Percentiles rank a stretch among this genome's conserved stretches.
These are phyloP conservation scores for Chondrosia reniformis DNA, from an alignment of 37 sponge, comb jelly and placozoan genomes.

Conservation along the genomic window DNA sequence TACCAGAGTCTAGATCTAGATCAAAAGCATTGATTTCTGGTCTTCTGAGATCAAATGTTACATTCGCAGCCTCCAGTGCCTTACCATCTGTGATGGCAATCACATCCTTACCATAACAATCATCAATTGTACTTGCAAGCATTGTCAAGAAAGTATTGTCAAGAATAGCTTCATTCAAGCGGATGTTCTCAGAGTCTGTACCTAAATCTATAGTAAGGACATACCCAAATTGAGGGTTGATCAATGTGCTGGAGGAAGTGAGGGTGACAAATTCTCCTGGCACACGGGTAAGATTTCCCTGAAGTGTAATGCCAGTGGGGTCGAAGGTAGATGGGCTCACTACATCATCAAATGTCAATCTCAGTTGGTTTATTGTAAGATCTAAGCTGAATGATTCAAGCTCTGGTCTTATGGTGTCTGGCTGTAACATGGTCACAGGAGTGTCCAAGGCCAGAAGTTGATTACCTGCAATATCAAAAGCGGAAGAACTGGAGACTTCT, in stretches of 20 bases:
- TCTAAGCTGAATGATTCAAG: slow-evolving; percentile 62
- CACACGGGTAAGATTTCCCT: slow-evolving; percentile 31
- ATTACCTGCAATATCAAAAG: slow-evolving; percentile 53
- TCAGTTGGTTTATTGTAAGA: slow-evolving; percentile 38
- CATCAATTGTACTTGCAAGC: slow-evolving; percentile 73
- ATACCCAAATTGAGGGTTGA: slow-evolving; percentile 40
- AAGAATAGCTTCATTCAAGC: slow-evolving; percentile 43
- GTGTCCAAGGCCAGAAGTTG: not conserved
- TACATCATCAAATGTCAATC: slow-evolving; percentile 80
- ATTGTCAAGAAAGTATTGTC: slow-evolving; percentile 64
- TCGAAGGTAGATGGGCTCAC: slow-evolving; percentile 66
- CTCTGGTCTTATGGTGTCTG: slow-evolving; percentile 56
- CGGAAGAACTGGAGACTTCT: slow-evolving; percentile 16
- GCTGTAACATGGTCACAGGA: slow-evolving; percentile 28
- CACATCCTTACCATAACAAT: slow-evolving; percentile 57
- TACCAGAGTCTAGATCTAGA: slow-evolving; percentile 64
- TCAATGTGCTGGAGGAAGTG: slow-evolving; percentile 57
- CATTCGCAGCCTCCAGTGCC: slow-evolving; percentile 49
- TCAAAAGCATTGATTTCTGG: slow-evolving; percentile 56
- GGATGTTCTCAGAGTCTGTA: slow-evolving; percentile 57
- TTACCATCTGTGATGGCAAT: slow-evolving; percentile 83
- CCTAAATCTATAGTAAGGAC: slow-evolving; percentile 38
- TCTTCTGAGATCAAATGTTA: slow-evolving; percentile 42
- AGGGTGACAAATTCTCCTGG: slow-evolving; percentile 59
- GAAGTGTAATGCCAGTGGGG: slow-evolving; percentile 78